Percentiles rank a stretch among this genome's conserved stretches.
Conservation (phyloP, 2,113 vertebrate species). For the Paralichthys olivaceus region DNA sequence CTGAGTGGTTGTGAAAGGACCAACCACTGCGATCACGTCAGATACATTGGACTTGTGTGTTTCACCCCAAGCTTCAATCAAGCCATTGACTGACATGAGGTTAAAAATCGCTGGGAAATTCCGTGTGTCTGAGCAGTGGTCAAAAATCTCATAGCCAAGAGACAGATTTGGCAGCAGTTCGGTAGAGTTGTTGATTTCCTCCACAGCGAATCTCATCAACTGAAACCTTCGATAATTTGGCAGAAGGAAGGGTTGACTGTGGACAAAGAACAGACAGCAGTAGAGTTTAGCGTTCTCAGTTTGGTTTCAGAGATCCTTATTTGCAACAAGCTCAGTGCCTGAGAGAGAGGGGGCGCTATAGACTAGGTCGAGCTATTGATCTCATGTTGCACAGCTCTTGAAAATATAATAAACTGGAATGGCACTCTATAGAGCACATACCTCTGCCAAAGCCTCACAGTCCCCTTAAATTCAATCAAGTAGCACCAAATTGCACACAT, state of each 20-base stretch:
- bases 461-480: too few species aligned
- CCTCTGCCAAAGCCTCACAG: too few species aligned
- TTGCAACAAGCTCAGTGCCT: neutral
- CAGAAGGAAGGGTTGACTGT: conserved; percentile 67
- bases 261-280: neutral
- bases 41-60: conserved; percentile 45
- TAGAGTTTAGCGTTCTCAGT: neutral
- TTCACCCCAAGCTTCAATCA: conserved; percentile 39
- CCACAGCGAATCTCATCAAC: conserved; percentile 84
- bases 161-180: conserved; percentile 84
- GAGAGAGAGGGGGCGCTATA: neutral
- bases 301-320: neutral
- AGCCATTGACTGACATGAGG: conserved; percentile 60
- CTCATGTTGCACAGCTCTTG: neutral
- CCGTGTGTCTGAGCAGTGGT: conserved; percentile 79
- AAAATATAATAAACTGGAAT: neutral
- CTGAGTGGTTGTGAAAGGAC: conserved; percentile 73
- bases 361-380: neutral
- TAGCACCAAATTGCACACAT: too few species aligned
- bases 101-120: conserved; percentile 76
- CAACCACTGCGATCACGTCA: conserved; percentile 73
- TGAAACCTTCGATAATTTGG: conserved; percentile 82
- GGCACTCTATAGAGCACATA: too few species aligned
- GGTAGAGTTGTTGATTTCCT: conserved; percentile 90
- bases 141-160: conserved; percentile 86